phyloP scores from a whole-genome alignment of 2,888 invertebrate genomes.

The Archaeoteleia sp. region DNA sequence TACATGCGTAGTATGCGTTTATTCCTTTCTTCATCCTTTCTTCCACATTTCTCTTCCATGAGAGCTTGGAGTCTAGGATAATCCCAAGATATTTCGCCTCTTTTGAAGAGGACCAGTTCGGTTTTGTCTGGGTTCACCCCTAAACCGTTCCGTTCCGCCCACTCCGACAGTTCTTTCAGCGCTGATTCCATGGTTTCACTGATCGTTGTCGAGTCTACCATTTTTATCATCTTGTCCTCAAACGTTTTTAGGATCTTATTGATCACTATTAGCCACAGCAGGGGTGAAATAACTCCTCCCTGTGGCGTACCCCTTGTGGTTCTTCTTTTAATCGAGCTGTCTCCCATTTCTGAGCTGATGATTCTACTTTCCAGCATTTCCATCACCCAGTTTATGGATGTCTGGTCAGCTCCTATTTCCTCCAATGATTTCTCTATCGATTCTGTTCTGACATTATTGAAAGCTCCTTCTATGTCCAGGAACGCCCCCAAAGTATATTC shows the following conservation, averaged over 20 bases:
- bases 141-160: conserved; percentile 12
- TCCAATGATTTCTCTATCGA: conserved; percentile 31
- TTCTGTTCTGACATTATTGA: conserved; percentile 48
- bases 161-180: conserved; percentile 4
- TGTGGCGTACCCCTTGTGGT: conserved; percentile 58
- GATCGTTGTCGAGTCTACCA: background rate
- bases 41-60: conserved; percentile 17
- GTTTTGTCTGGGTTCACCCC: conserved; percentile 32
- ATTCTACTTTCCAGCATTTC: conserved; percentile 18
- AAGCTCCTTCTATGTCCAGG: conserved; percentile 58
- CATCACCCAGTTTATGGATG: conserved; percentile 16
- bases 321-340: background rate
- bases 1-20: conserved; percentile 6
- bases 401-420: conserved; percentile 3
- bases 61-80: conserved; percentile 34
- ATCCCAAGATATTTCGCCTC: conserved; percentile 29
- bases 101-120: conserved; percentile 35
- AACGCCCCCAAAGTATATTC: conserved; percentile 47
- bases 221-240: background rate
- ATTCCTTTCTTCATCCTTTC: conserved; percentile 7
- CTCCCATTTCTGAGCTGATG: conserved; percentile 9
- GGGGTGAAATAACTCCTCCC: conserved; percentile 60
- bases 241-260: conserved; percentile 33
- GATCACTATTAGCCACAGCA: conserved; percentile 59
- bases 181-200: conserved; percentile 6